A percentile compares a stretch with the other conserved stretches of the same genome.
Conservation (phyloP, 2,797 vertebrate genomes). For the Syngnathus acus region DNA sequence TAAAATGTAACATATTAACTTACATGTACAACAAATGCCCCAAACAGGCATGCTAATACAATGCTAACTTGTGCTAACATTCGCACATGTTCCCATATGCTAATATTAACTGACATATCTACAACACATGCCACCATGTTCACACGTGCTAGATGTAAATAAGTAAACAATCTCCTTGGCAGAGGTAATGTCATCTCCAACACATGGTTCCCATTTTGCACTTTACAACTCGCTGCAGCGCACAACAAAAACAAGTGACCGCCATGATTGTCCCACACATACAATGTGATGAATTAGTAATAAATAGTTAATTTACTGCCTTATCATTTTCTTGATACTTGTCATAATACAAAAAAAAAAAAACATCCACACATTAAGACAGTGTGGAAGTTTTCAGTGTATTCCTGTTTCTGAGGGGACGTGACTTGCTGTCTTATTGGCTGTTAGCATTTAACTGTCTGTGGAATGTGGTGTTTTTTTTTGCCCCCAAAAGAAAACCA, state of each 20-base stretch:
- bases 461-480: not conserved
- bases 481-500: not conserved
- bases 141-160: not conserved
- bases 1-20: not conserved
- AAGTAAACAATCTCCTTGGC: not conserved
- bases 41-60: too few relatives aligned
- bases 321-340: slow-evolving; percentile 53
- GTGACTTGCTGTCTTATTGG: not conserved
- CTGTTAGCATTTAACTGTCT: not conserved
- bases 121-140: not conserved
- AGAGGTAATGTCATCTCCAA: not conserved
- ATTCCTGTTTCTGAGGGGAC: slow-evolving; percentile 14
- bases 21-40: not conserved
- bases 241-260: slow-evolving; percentile 49
- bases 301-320: slow-evolving; percentile 50
- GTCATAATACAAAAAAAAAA: slow-evolving; percentile 36
- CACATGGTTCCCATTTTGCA: slow-evolving; percentile 52
- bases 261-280: slow-evolving; percentile 52
- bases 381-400: slow-evolving; percentile 57
- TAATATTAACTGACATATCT: not conserved
- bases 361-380: slow-evolving; percentile 21
- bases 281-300: slow-evolving; percentile 11
- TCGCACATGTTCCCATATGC: not conserved
- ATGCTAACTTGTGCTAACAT: not conserved
- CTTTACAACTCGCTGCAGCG: slow-evolving; percentile 58